These are phyloP conservation scores for Cichladusa arquata DNA, from an alignment of 2,113 vertebrate genomes.

Conservation along the genomic window DNA sequence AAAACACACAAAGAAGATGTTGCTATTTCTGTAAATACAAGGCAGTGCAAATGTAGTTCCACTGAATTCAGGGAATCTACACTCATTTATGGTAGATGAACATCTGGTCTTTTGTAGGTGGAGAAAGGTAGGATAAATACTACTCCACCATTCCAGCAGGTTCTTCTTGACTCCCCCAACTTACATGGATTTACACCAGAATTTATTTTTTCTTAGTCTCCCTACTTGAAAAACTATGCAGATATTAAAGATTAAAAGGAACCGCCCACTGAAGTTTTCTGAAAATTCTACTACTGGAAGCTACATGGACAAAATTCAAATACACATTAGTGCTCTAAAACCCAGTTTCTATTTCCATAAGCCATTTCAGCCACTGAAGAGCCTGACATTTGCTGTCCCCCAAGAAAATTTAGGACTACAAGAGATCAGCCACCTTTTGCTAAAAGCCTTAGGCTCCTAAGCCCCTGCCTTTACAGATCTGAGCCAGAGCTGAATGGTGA, in stretches of 20 bases:
- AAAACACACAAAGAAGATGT: not conserved
- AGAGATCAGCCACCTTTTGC: not conserved
- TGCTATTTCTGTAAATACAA: not conserved
- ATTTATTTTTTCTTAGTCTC: not conserved
- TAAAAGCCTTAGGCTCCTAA: not conserved
- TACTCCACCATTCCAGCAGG: not conserved
- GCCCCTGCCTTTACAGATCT: not conserved
- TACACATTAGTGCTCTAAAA: not conserved
- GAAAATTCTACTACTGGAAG: not conserved
- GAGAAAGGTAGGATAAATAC: constrained; percentile 1
- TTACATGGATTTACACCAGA: not conserved
- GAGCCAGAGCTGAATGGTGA: not conserved
- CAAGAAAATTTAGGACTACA: not conserved
- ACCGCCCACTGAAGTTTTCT: not conserved
- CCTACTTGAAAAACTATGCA: not conserved
- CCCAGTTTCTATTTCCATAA: not conserved
- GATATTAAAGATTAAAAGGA: not conserved
- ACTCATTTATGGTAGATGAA: not conserved
- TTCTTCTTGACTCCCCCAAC: not conserved
- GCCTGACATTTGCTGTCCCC: not conserved
- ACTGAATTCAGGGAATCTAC: not conserved
- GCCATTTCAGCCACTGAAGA: not conserved
- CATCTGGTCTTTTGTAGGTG: not conserved
- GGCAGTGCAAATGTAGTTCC: not conserved
- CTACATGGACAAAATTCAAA: not conserved